phyloP scores from a whole-genome alignment of 2,113 vertebrate genomes.

The Periophthalmus modestus region DNA sequence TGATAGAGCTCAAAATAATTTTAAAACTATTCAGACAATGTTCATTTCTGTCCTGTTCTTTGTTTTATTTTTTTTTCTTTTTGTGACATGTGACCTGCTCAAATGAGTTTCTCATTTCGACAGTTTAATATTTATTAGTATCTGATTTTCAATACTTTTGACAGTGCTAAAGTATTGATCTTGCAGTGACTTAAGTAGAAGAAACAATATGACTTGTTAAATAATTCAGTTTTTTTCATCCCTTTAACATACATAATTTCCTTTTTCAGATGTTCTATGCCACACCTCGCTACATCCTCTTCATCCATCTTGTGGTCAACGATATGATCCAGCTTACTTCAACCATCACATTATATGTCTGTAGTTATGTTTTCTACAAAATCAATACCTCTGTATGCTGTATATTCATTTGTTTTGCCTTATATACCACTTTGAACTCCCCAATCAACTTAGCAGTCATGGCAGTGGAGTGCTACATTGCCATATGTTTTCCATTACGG shows the following conservation, averaged over 20 bases:
- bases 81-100: too few species aligned
- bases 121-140: too few species aligned
- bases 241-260: neutral
- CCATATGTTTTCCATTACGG: slow-evolving; percentile 61
- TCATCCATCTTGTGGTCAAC: slow-evolving; percentile 57
- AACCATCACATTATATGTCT: slow-evolving; percentile 32
- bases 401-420: slow-evolving; percentile 36
- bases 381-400: slow-evolving; percentile 52
- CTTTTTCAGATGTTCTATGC: slow-evolving; percentile 27
- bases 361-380: neutral
- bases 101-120: too few species aligned
- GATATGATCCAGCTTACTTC: slow-evolving; percentile 53
- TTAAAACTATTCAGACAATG: too few species aligned
- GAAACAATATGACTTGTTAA: too few species aligned
- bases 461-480: slow-evolving; percentile 64
- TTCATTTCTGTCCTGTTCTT: too few species aligned
- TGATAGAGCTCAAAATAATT: too few species aligned
- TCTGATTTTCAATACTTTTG: too few species aligned
- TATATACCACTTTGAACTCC: slow-evolving; percentile 56
- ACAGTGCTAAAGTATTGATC: too few species aligned
- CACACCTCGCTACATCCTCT: slow-evolving; percentile 55
- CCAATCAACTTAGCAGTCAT: slow-evolving; percentile 60
- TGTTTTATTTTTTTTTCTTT: too few species aligned
- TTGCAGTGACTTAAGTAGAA: too few species aligned
- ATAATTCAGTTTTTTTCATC: too few species aligned